Base-by-base conservation (phyloP, 2,113 vertebrate species). In the Upupa epops region DNA sequence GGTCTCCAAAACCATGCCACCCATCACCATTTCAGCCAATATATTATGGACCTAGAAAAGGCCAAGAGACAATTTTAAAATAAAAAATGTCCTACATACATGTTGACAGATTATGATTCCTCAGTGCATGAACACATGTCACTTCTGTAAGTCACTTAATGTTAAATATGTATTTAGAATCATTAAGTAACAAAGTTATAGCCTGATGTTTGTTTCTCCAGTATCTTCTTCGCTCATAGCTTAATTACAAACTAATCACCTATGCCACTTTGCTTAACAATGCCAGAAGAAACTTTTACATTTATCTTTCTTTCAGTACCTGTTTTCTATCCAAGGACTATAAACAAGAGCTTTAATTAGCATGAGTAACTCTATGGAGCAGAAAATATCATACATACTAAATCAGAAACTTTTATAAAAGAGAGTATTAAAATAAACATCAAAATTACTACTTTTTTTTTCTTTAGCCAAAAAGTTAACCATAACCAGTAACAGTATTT, bases 11-110 rank as follows among this genome's bases (percentile, higher is more conserved):
- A 99, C 99, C 99, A 99, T 99, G 89, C 99, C 99, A 28, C 99
- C 99, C 99, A 99, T 99, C 94, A 99, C 99, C 99, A 99, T 99
- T 98, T 99, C 99, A 2, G 99, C 98, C 96, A 99, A 98, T 94
- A 99, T 99, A 96, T 99, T 99, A 97, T 99, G 99, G 84, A 99
- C 99, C 99, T 99, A 81, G 94, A 81, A 77, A 75, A 88, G 69
- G 83, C 17, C 73, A 89, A 28, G 78, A 61, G 7, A 86, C 60
- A 86, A 42, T n/a, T 71, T 34, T 2, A 78, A 73, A 81, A 81
- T 63, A 14, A 7, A 83, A 55, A 49, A 46, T 9, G 8, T 40
- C 29, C 6, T 56, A 31, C 18, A 32, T 0, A 2, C 9, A 48
- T 15, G 40, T 56, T 22, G 11, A 71, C 18, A 73, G 16, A 66